Percentiles rank a stretch among this genome's conserved stretches.
phyloP scores from a whole-genome alignment of 2,888 invertebrate genomes.

The Adelphocoris suturalis region DNA sequence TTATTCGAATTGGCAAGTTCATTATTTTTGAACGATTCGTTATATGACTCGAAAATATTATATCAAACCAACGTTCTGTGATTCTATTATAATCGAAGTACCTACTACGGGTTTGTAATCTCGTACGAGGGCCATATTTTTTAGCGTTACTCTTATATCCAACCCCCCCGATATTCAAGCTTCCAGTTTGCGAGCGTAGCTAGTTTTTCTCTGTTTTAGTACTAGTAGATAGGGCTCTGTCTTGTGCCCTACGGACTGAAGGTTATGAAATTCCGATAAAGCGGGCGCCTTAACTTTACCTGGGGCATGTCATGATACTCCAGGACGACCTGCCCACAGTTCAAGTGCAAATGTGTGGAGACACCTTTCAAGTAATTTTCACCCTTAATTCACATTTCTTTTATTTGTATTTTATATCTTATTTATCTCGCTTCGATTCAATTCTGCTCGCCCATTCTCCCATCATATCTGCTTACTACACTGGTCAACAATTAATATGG shows the following conservation, averaged over 20 bases:
- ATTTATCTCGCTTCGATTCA: background rate
- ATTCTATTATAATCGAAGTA: background rate
- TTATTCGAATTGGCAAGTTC: no score
- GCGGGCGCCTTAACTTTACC: conserved; percentile 67
- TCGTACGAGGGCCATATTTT: background rate
- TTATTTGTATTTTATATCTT: background rate
- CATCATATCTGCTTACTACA: no score
- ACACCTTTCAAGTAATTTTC: conserved; percentile 74
- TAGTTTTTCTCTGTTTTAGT: background rate
- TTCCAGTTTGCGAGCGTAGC: conserved; percentile 49
- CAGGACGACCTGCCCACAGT: conserved; percentile 71
- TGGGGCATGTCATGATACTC: conserved; percentile 72
- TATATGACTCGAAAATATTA: background rate
- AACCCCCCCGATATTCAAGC: conserved; percentile 53
- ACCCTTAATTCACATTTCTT: background rate
- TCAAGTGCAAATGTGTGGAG: conserved; percentile 74
- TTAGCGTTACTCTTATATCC: background rate
- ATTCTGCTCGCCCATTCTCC: no score
- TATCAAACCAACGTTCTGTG: conserved; percentile 1
- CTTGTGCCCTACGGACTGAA: background rate
- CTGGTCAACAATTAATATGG: no score
- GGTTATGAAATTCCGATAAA: conserved; percentile 54
- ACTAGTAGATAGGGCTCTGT: conserved; percentile 30
- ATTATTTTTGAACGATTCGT: background rate
- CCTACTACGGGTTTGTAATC: background rate